Percentiles rank a stretch among this genome's conserved stretches.
These are phyloP conservation scores for Hirtodrosophila alboralis DNA, from an alignment of 2,888 invertebrate genomes.

Conservation along the genomic window DNA sequence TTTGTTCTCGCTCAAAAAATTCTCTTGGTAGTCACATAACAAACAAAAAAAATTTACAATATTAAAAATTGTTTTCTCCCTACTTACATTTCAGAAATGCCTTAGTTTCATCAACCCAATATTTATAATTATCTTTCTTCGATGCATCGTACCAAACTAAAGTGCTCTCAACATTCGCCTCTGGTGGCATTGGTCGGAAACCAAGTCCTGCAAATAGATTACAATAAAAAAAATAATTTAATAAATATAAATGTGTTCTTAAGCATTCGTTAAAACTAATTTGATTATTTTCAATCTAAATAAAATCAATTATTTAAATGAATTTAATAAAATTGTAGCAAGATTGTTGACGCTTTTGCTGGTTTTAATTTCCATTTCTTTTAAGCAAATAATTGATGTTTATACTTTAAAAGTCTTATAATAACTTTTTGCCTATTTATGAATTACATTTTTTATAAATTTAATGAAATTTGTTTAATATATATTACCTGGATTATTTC, in stretches of 20 bases:
- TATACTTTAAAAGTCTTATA: too few relatives aligned
- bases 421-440: too few relatives aligned
- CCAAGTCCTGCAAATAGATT: conserved; percentile 95
- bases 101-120: conserved; percentile 92
- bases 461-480: too few relatives aligned
- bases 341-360: too few relatives aligned
- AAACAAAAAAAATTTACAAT: neutral
- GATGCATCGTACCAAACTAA: conserved; percentile 94
- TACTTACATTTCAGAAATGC: conserved; percentile 90
- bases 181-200: conserved; percentile 97
- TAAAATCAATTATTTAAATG: neutral
- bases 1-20: too few relatives aligned
- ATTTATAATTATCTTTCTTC: conserved; percentile 88
- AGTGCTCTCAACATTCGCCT: conserved; percentile 96
- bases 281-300: too few relatives aligned
- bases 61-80: neutral
- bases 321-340: neutral
- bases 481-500: conserved; percentile 94
- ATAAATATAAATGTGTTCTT: conserved; percentile 1
- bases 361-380: too few relatives aligned
- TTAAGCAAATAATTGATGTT: too few relatives aligned
- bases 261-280: too few relatives aligned
- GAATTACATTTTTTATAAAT: too few relatives aligned
- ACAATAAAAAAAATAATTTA: conserved; percentile 29
- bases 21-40: neutral